A percentile compares a stretch with the other conserved stretches of the same genome.
phyloP scores from a whole-genome alignment of 64 coral and sea anemone genomes.

The Montipora sp. region DNA sequence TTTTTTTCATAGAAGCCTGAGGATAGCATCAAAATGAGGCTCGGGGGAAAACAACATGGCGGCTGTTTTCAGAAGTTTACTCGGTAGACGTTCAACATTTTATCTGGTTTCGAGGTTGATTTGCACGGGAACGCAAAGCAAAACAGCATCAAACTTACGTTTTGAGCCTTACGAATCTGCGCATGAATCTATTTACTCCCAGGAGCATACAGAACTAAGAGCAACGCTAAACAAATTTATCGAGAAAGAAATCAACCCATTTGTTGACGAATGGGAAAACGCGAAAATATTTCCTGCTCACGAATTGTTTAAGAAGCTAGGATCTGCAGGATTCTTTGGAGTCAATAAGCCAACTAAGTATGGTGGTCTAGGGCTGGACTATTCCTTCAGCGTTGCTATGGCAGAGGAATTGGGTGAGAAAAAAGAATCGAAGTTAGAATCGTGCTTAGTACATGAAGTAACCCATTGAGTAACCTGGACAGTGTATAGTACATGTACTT shows the following conservation, averaged over 20 bases:
- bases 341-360: constrained; percentile 70
- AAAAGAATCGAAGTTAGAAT: too few species aligned
- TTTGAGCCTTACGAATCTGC: constrained; percentile 53
- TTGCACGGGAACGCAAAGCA: not conserved
- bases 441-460: too few species aligned
- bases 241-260: constrained; percentile 85
- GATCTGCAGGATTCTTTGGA: constrained; percentile 67
- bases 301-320: constrained; percentile 74
- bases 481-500: too few species aligned
- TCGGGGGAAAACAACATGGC: not conserved
- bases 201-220: constrained; percentile 66
- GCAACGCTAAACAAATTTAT: constrained; percentile 63
- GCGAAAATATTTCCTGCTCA: constrained; percentile 71
- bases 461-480: too few species aligned
- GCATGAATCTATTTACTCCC: constrained; percentile 66
- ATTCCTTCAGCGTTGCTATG: constrained; percentile 73
- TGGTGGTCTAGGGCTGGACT: constrained; percentile 68
- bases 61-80: not conserved
- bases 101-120: constrained; percentile 25
- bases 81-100: not conserved
- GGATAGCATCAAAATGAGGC: not conserved
- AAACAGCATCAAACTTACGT: constrained; percentile 28
- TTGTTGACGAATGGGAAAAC: constrained; percentile 78
- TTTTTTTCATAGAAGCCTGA: not conserved
- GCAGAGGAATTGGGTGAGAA: constrained; percentile 67